Base-by-base conservation (phyloP, 2,113 vertebrate genomes). In the Gopherus flavomarginatus region DNA sequence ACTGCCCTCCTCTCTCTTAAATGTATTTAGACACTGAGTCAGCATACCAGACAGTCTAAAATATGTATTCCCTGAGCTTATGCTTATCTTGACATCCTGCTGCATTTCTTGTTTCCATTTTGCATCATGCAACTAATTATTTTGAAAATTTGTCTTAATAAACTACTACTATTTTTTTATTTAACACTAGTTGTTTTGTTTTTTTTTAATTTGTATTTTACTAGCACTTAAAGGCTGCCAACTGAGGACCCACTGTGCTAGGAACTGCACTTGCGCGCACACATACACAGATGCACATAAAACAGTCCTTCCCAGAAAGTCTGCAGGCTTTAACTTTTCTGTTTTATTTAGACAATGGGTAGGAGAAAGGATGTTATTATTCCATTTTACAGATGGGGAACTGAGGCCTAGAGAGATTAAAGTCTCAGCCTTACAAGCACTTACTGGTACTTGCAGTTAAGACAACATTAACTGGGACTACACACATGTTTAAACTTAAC, bases 191-290 rank as follows among this genome's bases (percentile, higher is more conserved):
- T 35, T 31, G 4, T 62, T 62, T 27, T 27, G 27, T 17, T n/a
- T 11, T 26, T 57, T 31, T 35, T 65, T 65, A 10, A 1, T 0
- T 21, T 11, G 13, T 59, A 7, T 52, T 21, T 81, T 0, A 0
- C 6, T 65, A 83, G 75, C 56, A 22, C 7, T 4, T 4, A 50
- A 57, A 57, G 78, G 27, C 47, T 6, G 24, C 78, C 29, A 31
- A 35, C 19, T 31, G 27, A 79, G 27, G 29, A 75, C 3, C 11
- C n/a, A 38, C 17, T 24, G n/a, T 38, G 69, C 69, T 72, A 72
- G 69, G n/a, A 72, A 21, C 69, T 42, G 35, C 69, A 38, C 38
- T n/a, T 4, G 38, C 69, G 24, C 5, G 2, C 62, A 65, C 29
- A 35, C 59, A 65, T 13, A 35, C 59, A 62, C 62, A 4, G 6